Evolutionary conservation across 2,113 vertebrate species (phyloP).

Genomic region (Xerus inauris): DNA sequence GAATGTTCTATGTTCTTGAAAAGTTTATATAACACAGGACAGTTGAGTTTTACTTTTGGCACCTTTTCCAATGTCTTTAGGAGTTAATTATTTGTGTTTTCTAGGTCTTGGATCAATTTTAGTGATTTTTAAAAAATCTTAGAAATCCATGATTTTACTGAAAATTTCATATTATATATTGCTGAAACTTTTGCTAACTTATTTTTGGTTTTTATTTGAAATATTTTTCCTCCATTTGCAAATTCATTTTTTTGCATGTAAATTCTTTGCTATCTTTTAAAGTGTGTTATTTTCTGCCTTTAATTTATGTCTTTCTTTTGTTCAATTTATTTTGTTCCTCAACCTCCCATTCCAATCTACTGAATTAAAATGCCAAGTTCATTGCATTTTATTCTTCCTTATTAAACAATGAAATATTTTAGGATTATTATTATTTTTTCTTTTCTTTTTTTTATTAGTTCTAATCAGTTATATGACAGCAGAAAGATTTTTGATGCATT

Average conservation of each 20-base stretch:
- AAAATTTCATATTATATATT: constrained; percentile 2
- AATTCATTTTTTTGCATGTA: neutral
- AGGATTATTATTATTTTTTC: no score
- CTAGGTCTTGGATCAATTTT: neutral
- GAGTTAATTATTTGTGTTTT: neutral
- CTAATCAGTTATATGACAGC: no score
- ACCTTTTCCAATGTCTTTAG: neutral
- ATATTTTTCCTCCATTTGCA: neutral
- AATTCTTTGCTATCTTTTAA: neutral
- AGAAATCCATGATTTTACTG: neutral
- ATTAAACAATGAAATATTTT: constrained; percentile 17
- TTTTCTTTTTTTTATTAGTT: no score
- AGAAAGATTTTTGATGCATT: no score
- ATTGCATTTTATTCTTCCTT: constrained; percentile 37
- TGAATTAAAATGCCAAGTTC: constrained; percentile 29
- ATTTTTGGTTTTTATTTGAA: neutral
- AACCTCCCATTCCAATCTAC: neutral
- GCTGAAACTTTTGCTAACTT: neutral
- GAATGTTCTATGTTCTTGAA: neutral
- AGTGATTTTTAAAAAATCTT: neutral
- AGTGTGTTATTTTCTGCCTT: neutral
- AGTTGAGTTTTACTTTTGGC: neutral
- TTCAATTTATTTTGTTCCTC: neutral
- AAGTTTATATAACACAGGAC: neutral
- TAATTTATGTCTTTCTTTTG: neutral